A percentile compares a stretch with the other conserved stretches of the same genome.
These are phyloP conservation scores for Nymphalis c-album DNA, from an alignment of 2,888 invertebrate genomes.

Conservation along the genomic window DNA sequence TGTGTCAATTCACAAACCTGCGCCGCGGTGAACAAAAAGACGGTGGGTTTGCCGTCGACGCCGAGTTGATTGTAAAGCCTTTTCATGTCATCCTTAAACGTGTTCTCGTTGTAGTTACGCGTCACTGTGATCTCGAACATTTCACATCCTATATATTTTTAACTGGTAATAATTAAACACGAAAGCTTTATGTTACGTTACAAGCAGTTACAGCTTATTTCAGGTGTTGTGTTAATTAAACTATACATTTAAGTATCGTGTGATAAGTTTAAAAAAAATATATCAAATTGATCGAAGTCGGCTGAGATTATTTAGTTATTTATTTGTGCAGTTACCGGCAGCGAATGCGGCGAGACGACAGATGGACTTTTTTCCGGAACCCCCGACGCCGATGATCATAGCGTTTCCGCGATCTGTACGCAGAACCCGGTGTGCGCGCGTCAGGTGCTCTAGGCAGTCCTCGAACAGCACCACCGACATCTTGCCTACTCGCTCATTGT, in stretches of 20 bases:
- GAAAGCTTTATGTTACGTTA: not conserved
- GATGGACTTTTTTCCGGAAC: slow-evolving; percentile 93
- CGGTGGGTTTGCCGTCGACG: slow-evolving; percentile 88
- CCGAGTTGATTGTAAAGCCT: slow-evolving; percentile 88
- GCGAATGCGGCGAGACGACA: slow-evolving; percentile 91
- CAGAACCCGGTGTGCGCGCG: slow-evolving; percentile 91
- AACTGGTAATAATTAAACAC: not conserved
- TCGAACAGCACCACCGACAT: slow-evolving; percentile 93
- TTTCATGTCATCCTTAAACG: slow-evolving; percentile 94
- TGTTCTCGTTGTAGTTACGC: slow-evolving; percentile 91
- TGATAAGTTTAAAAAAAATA: too few relatives aligned
- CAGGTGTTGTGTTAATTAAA: too few relatives aligned
- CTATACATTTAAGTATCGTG: too few relatives aligned
- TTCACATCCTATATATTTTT: slow-evolving; percentile 80
- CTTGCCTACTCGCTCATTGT: slow-evolving; percentile 87
- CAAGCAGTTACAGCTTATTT: too few relatives aligned
- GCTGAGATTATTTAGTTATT: too few relatives aligned
- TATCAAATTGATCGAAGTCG: too few relatives aligned
- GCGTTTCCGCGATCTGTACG: slow-evolving; percentile 92
- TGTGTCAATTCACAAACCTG: slow-evolving; percentile 74
- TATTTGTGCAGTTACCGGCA: slow-evolving; percentile 77
- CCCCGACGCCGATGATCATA: slow-evolving; percentile 93
- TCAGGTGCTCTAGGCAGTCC: slow-evolving; percentile 94
- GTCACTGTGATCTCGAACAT: slow-evolving; percentile 91
- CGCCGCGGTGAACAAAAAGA: slow-evolving; percentile 91